Evolutionary conservation across 2,888 invertebrate species (phyloP), one percentile per base, ranked within the genome.

Genomic region (Sarcophaga carnaria): DNA sequence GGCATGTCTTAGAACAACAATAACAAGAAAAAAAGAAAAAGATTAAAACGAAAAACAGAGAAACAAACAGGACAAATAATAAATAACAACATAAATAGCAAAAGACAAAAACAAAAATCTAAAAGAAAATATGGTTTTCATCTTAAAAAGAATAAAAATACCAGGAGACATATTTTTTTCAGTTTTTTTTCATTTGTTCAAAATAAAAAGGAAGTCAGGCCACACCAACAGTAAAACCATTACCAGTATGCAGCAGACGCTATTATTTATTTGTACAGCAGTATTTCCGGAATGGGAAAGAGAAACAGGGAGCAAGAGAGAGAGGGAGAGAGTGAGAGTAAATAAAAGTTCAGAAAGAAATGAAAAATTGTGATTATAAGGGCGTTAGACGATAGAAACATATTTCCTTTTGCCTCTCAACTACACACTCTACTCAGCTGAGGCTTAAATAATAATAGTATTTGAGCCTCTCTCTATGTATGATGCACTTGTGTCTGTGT

Each of bases 291-390:
- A 37, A 37, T 37, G 37, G 0, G 37, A 0, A 37, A 37, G 10
- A 37, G 37, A 37, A 37, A 37, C 37, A 37, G 37, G 10, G 2
- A 10, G 54, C 37, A 27, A 27, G 27, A 49, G 14, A 49, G 11
- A 49, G 11, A 49, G 49, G 49, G 54, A 14, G 17, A 14, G 4
- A 12, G 54, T 14, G 17, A 54, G 17, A 14, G 45, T 17, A 64
- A 27, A 25, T 8, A 47, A 45, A 62, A n/a, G n/a, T 37, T n/a
- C 11, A 27, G 47, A 66, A 82, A 71, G 72, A 49, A 67, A 79
- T 72, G 71, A 80, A 80, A 86, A 80, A 77, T 79, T 76, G 10
- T 74, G 71, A 82, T 82, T 82, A 62, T 67, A 72, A 80, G 80
- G 76, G 69, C 66, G 79, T 80, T 66, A 76, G 62, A 80, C 75